Evolutionary conservation across 2,797 vertebrate species (phyloP), one percentile per base, ranked within the genome.

Genomic region (Valencia hispanica): DNA sequence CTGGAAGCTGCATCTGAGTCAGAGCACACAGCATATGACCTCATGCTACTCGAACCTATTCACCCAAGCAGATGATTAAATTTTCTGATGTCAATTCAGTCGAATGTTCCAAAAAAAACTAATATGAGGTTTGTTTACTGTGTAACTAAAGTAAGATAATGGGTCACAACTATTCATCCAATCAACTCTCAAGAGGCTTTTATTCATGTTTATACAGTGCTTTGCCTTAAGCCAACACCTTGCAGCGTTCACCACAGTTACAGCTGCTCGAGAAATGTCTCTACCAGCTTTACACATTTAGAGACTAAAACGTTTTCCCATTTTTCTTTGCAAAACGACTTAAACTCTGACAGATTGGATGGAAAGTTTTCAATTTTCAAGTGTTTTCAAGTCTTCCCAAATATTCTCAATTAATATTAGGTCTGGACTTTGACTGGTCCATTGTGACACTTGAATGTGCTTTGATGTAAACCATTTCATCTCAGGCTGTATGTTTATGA

Each of bases 21-120:
- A 75, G 84, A 74, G 72, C 15, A 7, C n/a, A 25, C 47, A 39
- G 55, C 80, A 15, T 72, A 57, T 85, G 90, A 92, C 89, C 89
- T 82, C 32, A 34, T 82, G 84, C 86, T 88, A 76, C 70, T 65
- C 86, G 79, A 88, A 78, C 74, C 59, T 65, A 32, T 61, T 69
- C 70, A 51, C 63, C 70, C 68, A 48, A 70, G 65, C 34, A 48
- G 20, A 76, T 47, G 79, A 86, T 84, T 63, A 55, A 36, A 73
- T 87, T 71, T 85, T 69, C 77, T 84, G 53, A 79, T 68, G n/a
- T 68, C 39, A 84, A 73, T 81, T 83, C 61, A 80, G 72, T 51
- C 3, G 75, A 5, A 41, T 65, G 47, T 51, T 77, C 22, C 34
- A 65, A 57, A 63, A 68, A 32, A 47, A 63, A 57, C 59, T 45